A percentile compares a stretch with the other conserved stretches of the same genome.
Conservation (phyloP, 2,113 vertebrate species). For the Cynocephalus volans region DNA sequence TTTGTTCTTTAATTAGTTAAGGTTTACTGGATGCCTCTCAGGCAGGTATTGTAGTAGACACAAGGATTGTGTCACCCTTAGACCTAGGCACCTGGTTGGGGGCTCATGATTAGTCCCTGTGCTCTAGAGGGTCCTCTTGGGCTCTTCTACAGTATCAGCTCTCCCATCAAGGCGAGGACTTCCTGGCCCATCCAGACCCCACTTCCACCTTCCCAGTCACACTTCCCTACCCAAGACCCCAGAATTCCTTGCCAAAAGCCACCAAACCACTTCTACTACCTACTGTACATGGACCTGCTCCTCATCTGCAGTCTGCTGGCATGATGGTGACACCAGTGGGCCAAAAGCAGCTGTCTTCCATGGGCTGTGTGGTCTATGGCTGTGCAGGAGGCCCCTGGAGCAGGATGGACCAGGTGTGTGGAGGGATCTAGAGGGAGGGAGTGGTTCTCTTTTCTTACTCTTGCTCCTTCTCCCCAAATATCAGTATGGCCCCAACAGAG, state of each 20-base stretch:
- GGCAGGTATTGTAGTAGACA: accelerated
- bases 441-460: background rate
- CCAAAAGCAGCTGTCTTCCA: background rate
- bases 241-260: background rate
- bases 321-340: accelerated
- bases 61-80: accelerated
- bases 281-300: accelerated
- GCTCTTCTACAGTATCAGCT: accelerated
- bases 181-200: background rate
- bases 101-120: accelerated
- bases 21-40: background rate
- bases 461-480: background rate
- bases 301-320: accelerated
- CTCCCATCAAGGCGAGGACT: background rate
- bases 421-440: too few relatives aligned
- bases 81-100: background rate
- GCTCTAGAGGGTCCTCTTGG: background rate
- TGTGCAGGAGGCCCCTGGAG: accelerated
- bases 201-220: background rate
- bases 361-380: accelerated
- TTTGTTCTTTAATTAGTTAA: background rate
- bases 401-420: too few relatives aligned
- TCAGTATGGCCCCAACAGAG: too few relatives aligned
- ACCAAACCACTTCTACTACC: background rate
- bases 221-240: accelerated